Evolutionary conservation across 2,888 invertebrate species (phyloP).

Genomic region (Graphium colonna): DNA sequence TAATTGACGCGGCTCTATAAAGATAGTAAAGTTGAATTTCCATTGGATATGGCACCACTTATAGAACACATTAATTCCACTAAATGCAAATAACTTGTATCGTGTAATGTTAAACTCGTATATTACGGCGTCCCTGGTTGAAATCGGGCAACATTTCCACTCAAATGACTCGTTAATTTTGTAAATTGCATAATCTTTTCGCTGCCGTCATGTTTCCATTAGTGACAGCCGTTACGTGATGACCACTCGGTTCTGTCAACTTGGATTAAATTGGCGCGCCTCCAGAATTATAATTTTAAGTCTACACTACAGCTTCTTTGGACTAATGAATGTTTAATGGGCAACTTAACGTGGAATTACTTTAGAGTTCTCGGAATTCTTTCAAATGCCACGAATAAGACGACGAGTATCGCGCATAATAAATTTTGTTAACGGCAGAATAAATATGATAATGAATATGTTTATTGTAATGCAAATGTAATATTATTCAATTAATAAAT

Average conservation of each 20-base stretch:
- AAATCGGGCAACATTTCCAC: conserved; percentile 2
- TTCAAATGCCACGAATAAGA: too few relatives aligned
- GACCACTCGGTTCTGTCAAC: conserved; percentile 22
- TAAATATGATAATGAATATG: background rate
- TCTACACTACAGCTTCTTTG: conserved; percentile 14
- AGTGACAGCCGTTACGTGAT: conserved; percentile 23
- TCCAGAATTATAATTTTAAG: conserved; percentile 24
- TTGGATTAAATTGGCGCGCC: conserved; percentile 23
- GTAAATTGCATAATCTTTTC: conserved; percentile 19
- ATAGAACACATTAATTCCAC: background rate
- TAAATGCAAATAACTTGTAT: background rate
- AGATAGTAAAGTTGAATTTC: too few relatives aligned
- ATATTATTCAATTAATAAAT: too few relatives aligned
- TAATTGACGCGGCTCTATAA: too few relatives aligned
- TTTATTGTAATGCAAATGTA: background rate
- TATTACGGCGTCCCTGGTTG: background rate
- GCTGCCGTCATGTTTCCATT: conserved; percentile 19
- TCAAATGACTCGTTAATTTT: conserved; percentile 18
- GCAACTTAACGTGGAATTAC: background rate
- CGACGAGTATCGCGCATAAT: too few relatives aligned
- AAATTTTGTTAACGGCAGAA: too few relatives aligned
- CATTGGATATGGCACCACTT: background rate
- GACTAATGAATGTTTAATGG: conserved; percentile 22
- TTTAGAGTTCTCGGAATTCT: background rate
- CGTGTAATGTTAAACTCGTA: background rate